Base-by-base conservation (phyloP, 2,888 invertebrate genomes). In the Strigamia crassipes region DNA sequence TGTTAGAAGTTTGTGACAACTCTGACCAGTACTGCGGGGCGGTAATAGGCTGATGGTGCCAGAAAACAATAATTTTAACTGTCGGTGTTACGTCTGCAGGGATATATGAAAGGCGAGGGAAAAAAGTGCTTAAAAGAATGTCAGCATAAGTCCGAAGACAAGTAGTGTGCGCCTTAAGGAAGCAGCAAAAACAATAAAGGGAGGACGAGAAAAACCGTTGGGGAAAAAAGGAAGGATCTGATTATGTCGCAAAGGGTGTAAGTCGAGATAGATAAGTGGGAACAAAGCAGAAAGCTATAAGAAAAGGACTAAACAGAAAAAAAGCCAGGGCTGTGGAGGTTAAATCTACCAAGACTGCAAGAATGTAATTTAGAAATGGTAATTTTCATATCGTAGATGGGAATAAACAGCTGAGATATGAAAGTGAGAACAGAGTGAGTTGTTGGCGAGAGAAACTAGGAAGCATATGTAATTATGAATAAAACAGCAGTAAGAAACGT, bases 1-100 rank as follows among this genome's bases (percentile, higher is more conserved):
- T 23, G 23, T 15, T 23, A 27, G 23, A 73, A 12, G 27, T 73
- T 31, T 4, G 27, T 73, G 73, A 73, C 73, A 73, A 73, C 31
- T 73, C 27, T 27, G 73, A 27, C 73, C 73, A 31, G 73, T 31
- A 73, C 73, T 12, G 23, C 73, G 31, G 73, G 73, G 27, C 31
- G 12, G 73, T 73, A 73, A 73, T 73, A 23, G 73, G 27, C 6
- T 38, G 23, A 73, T 31, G 61, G 73, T 31, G 73, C 27, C 73
- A 73, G 31, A 73, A 23, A 73, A 73, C 73, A 73, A 73, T 73
- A 27, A 73, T 73, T 73, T 73, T 73, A 73, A 73, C 73, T 73
- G 56, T n/a, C 56, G 56, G 38, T 56, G 1, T 56, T 15, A 18
- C 18, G 56, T 56, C 73, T n/a, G 23, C 23, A 12, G 73, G 31